These are phyloP conservation scores for Jaculus jaculus DNA, from an alignment of 2,113 vertebrate species.

Conservation along the genomic window DNA sequence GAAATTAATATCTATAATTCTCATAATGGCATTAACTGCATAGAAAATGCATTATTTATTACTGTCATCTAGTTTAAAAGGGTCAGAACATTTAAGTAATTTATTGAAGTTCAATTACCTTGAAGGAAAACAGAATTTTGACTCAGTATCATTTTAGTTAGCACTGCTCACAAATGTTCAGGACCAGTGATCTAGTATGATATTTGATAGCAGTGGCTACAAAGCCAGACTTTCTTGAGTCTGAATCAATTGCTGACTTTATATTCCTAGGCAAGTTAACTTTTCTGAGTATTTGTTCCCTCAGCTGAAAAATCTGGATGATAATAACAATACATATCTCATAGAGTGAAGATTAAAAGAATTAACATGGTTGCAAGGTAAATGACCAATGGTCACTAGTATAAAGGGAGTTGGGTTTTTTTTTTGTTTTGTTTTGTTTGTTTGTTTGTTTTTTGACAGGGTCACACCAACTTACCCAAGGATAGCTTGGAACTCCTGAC, in stretches of 20 bases:
- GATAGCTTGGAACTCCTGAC: too few species aligned
- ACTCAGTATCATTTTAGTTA: background rate
- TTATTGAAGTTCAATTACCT: background rate
- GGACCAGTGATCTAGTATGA: background rate
- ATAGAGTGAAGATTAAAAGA: background rate
- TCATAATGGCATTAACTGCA: background rate
- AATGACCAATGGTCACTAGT: background rate
- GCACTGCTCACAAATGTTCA: background rate
- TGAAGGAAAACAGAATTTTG: constrained; percentile 21
- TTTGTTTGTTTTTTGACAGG: background rate
- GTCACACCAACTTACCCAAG: too few species aligned
- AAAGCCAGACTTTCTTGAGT: background rate
- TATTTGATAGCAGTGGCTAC: background rate
- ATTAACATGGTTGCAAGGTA: background rate
- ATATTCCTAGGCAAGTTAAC: background rate
- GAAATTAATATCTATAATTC: background rate
- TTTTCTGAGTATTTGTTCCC: background rate
- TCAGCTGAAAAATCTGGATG: background rate
- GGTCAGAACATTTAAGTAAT: background rate
- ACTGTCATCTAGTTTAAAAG: background rate
- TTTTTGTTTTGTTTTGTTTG: too few species aligned
- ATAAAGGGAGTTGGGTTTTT: background rate
- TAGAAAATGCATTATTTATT: background rate
- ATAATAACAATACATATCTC: background rate
- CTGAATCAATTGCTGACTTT: background rate